Evolutionary conservation across 2,113 vertebrate genomes (phyloP).

Genomic region (Trogon melanurus): DNA sequence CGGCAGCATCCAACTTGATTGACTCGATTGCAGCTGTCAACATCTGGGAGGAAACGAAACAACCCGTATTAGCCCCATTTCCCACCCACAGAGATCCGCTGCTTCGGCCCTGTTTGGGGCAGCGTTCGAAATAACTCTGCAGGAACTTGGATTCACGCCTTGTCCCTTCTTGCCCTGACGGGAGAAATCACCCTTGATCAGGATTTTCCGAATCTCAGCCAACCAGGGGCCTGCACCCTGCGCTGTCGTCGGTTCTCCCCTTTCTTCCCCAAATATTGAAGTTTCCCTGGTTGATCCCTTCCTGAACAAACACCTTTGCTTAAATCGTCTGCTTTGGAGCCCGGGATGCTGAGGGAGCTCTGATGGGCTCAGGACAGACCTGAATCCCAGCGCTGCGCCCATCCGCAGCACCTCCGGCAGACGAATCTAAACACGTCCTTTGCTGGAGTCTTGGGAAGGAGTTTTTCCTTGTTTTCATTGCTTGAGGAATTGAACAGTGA

Average conservation of each 20-base stretch:
- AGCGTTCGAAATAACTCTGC: neutral
- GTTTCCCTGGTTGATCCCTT: neutral
- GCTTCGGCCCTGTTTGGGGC: fast-evolving
- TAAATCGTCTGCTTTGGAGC: neutral
- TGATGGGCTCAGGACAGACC: neutral
- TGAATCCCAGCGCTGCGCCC: fast-evolving
- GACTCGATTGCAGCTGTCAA: neutral
- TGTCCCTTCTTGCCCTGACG: fast-evolving
- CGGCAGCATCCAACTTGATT: neutral
- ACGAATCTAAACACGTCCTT: neutral
- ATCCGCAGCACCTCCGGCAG: fast-evolving
- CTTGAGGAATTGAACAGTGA: fast-evolving
- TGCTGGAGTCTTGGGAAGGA: neutral
- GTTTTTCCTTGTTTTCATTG: neutral
- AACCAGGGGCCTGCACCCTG: fast-evolving
- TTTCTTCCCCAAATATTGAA: neutral
- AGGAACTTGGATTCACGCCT: fast-evolving
- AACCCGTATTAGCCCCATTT: fast-evolving
- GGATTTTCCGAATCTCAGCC: neutral
- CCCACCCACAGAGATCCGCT: neutral
- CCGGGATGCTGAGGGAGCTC: fast-evolving
- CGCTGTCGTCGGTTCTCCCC: neutral
- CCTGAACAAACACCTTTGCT: neutral
- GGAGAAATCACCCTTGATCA: neutral
- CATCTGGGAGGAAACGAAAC: neutral